Base-by-base conservation (phyloP, 2,888 invertebrate genomes). In the Scaeva pyrastri region DNA sequence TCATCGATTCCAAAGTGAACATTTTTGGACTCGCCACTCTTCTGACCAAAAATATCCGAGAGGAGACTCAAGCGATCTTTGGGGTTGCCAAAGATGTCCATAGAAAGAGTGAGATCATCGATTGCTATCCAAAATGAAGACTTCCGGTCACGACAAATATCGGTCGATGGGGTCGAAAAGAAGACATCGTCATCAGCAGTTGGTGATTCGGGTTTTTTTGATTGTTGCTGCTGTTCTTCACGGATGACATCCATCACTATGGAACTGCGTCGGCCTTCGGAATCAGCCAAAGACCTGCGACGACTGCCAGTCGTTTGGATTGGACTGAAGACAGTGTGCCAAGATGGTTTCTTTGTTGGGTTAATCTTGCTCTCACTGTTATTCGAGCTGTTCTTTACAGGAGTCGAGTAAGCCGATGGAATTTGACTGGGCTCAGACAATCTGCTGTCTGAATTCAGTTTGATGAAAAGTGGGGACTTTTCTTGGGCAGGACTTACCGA, bases 1-100 rank as follows among this genome's bases (percentile, higher is more conserved):
- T 89, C 89, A 72, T 91, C 91, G 21, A 91, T 91, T 73, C 92
- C 91, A 23, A 91, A 91, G 56, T 90, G 88, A 3, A 92, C 77
- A 11, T 90, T 90, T 0, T 89, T 88, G 0, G 89, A 85, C 21
- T 91, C 90, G 58, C 88, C 89, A 16, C 89, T 90, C 62, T 90
- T 90, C 58, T 91, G 91, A 0, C 89, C 89, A n/a, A 91, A 92
- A 45, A 91, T 91, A n/a, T 92, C 89, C 52, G 90, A 89, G 0
- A 91, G 88, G 23, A 90, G 75, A 12, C 89, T 89, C 36, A 92
- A 21, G 1, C 91, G 89, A 2, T 90, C 89, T 0, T 77, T 41
- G 0, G 89, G 55, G 39, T 89, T 89, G 60, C 89, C 85, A 4
- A 88, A 81, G n/a, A 91, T 88, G 0, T 91, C 89, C 72, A 91